phyloP scores from a whole-genome alignment of 23 tunicate genomes.

The Halocynthia aurantium region DNA sequence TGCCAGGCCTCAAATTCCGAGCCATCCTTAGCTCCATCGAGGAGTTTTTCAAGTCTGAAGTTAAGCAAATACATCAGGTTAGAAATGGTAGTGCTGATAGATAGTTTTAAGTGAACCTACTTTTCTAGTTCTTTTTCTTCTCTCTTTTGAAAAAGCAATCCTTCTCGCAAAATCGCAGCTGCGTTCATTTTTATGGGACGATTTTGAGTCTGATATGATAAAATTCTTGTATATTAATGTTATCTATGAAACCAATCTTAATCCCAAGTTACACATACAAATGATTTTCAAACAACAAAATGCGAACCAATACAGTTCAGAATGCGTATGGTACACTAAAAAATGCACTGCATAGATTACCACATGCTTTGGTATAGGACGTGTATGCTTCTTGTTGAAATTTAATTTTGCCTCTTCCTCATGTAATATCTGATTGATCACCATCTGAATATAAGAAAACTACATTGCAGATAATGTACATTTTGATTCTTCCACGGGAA shows the following conservation, averaged over 20 bases:
- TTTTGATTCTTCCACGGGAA: background rate
- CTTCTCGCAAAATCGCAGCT: slow-evolving; percentile 92
- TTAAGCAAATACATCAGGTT: background rate
- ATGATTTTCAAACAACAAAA: no score
- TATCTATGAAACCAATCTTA: background rate
- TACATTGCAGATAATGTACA: no score
- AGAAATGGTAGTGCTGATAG: background rate
- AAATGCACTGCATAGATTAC: slow-evolving; percentile 8
- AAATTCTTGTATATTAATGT: background rate
- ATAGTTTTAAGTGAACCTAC: background rate
- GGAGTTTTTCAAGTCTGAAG: slow-evolving; percentile 60
- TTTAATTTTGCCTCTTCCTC: slow-evolving; percentile 58
- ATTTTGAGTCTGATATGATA: slow-evolving; percentile 6
- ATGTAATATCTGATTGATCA: slow-evolving; percentile 20
- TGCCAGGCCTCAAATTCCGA: slow-evolving; percentile 86
- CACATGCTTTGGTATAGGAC: slow-evolving; percentile 42
- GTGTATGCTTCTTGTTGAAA: slow-evolving; percentile 54
- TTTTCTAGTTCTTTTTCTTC: slow-evolving; percentile 65
- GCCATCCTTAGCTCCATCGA: slow-evolving; percentile 70
- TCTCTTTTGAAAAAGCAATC: slow-evolving; percentile 65
- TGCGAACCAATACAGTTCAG: no score
- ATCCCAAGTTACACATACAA: no score
- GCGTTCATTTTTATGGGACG: slow-evolving; percentile 76
- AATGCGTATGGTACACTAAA: background rate
- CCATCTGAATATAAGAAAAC: slow-evolving; percentile 1